Conservation (phyloP, 2,113 vertebrate genomes). For the Pagrus major region DNA sequence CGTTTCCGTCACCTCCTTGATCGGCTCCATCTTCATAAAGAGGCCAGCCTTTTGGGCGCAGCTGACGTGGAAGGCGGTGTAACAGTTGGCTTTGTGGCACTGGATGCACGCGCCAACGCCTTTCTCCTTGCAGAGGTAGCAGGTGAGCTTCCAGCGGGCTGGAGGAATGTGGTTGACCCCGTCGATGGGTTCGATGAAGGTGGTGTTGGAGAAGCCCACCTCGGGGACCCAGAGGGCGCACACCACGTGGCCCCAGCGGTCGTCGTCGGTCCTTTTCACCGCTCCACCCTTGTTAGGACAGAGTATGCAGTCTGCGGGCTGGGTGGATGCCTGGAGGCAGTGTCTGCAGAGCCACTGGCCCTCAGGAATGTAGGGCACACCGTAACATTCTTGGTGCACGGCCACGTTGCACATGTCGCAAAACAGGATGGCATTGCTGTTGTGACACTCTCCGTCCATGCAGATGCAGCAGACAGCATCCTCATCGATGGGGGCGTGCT, state of each 20-base stretch:
- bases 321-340: conserved; percentile 92
- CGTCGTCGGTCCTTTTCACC: conserved; percentile 97
- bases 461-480: conserved; percentile 98
- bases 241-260: conserved; percentile 97
- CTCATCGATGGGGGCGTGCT: conserved; percentile 91
- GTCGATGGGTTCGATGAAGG: conserved; percentile 98
- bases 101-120: conserved; percentile 97
- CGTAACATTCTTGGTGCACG: conserved; percentile 99
- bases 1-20: conserved; percentile 86
- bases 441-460: conserved; percentile 95
- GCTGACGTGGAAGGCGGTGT: conserved; percentile 97
- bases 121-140: conserved; percentile 99
- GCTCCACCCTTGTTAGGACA: conserved; percentile 97
- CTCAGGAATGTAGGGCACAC: conserved; percentile 98
- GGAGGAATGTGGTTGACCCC: conserved; percentile 95
- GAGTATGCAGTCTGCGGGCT: conserved; percentile 92
- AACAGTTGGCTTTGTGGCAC: conserved; percentile 99
- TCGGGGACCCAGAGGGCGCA: conserved; percentile 99
- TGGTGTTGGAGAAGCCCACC: conserved; percentile 97
- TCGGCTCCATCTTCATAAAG: conserved; percentile 98
- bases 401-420: conserved; percentile 96
- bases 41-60: conserved; percentile 96
- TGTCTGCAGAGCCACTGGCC: conserved; percentile 98
- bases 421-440: conserved; percentile 97
- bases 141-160: conserved; percentile 97